Base-by-base conservation (phyloP, 2,797 vertebrate genomes). In the Meriones psammophilus region DNA sequence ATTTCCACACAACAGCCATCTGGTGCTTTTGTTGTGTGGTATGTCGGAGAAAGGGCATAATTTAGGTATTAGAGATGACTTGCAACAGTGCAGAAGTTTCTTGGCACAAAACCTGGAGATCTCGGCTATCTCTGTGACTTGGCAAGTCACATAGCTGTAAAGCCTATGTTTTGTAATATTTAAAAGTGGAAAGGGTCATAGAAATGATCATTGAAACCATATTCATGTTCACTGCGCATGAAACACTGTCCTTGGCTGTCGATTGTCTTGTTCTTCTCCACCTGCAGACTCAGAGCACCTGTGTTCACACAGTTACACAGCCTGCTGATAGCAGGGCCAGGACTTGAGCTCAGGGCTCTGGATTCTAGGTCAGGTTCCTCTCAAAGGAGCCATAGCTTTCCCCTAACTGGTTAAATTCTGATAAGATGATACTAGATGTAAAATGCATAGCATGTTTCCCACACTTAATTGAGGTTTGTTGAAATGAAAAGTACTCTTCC, bases 141-240 rank as follows among this genome's bases (percentile, higher is more conserved):
- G 56, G 62, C 73, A 91, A 83, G 36, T 83, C 33, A 58, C 1
- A 3, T 46, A 1, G 33, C 66, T 64, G 66, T 91, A 50, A 69
- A 93, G 33, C 36, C 54, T 93, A 24, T 71, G 54, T 73, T 80
- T 96, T 42, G 69, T 92, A n/a, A 30, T 80, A 20, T 84, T 39
- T 50, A 84, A 83, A 50, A 50, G 10, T 62, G 50, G 10, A 18
- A 54, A 78, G 56, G 42, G 36, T 60, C 36, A n/a, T 76, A 58
- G 20, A 42, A 30, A 17, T 80, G 30, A 62, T 79, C 50, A 18
- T 4, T 92, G 66, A 58, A 85, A 86, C 13, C 14, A 42, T 69
- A 87, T 36, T 76, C 73, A 68, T 24, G 56, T 60, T 60, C 14
- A 13, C 4, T 33, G 0, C 7, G 26, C 50, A 14, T 42, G 20